phyloP scores from a whole-genome alignment of 1,140 invertebrate species.

The Tenebrio molitor region DNA sequence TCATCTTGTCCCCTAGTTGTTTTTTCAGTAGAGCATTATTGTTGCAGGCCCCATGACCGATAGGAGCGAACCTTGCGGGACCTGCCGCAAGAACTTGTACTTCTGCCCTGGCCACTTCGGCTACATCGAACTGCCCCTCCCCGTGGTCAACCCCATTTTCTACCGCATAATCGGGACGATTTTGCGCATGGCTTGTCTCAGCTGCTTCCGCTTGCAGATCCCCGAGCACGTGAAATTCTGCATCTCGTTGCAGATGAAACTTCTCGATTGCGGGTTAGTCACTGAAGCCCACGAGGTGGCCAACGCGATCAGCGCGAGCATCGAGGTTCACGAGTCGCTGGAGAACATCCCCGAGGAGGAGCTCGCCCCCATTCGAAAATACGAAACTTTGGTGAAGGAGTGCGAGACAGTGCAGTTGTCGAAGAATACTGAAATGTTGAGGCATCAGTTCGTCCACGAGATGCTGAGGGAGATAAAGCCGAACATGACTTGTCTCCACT shows the following conservation, averaged over 20 bases:
- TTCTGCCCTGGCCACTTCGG: conserved; percentile 95
- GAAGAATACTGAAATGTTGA: conserved; percentile 75
- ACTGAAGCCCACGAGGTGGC: conserved; percentile 79
- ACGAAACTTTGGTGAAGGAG: conserved; percentile 52
- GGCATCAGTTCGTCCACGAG: conserved; percentile 73
- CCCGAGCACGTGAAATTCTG: conserved; percentile 76
- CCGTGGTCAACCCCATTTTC: conserved; percentile 94
- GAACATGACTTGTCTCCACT: conserved; percentile 75
- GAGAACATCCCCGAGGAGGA: conserved; percentile 59
- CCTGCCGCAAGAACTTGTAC: conserved; percentile 79
- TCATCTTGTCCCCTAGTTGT: too few species aligned
- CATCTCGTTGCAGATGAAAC: conserved; percentile 79
- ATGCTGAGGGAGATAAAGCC: conserved; percentile 71
- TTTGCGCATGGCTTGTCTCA: conserved; percentile 78
- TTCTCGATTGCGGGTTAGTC: conserved; percentile 82
- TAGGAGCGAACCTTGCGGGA: conserved; percentile 81
- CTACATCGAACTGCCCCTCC: conserved; percentile 92
- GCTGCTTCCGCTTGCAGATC: conserved; percentile 80
- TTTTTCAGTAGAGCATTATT: too few species aligned
- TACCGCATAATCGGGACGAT: conserved; percentile 80
- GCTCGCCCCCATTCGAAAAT: conserved; percentile 39
- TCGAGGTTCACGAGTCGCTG: conserved; percentile 58
- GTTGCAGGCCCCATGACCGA: conserved; percentile 72
- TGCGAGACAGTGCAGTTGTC: conserved; percentile 62
- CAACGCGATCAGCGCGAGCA: conserved; percentile 65